A percentile compares a stretch with the other conserved stretches of the same genome.
Conservation (phyloP, 2,797 vertebrate species). For the Erethizon dorsatum region DNA sequence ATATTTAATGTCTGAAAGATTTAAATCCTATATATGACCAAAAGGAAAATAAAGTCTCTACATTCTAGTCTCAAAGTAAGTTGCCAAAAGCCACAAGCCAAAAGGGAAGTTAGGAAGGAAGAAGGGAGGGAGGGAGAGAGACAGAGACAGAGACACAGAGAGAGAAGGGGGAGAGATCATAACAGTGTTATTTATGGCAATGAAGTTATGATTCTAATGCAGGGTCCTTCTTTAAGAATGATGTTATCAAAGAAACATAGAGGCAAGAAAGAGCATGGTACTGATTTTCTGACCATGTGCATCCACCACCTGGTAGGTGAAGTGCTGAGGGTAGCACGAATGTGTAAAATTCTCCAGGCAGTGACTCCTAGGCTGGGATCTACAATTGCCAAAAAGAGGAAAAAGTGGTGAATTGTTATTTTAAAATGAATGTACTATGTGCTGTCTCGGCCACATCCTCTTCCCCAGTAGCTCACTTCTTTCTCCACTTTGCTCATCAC, state of each 20-base stretch:
- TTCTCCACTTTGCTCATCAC: not conserved
- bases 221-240: conserved; percentile 14
- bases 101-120: not conserved
- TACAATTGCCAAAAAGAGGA: not conserved
- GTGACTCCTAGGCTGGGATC: not conserved
- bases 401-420: not conserved
- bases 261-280: not conserved
- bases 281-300: not conserved
- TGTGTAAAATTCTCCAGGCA: not conserved
- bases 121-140: not conserved
- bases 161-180: not conserved
- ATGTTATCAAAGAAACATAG: not conserved
- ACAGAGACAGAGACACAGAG: not conserved
- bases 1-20: conserved; percentile 4
- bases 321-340: not conserved
- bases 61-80: conserved; percentile 27
- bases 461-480: not conserved
- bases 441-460: not conserved
- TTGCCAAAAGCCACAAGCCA: conserved; percentile 19
- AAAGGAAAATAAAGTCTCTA: not conserved
- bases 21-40: not conserved
- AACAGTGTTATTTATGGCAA: not conserved
- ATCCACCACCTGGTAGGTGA: not conserved
- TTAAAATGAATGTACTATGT: not conserved
- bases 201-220: not conserved